Base-by-base conservation (phyloP, 2,797 vertebrate genomes). In the Myotis daubentonii region DNA sequence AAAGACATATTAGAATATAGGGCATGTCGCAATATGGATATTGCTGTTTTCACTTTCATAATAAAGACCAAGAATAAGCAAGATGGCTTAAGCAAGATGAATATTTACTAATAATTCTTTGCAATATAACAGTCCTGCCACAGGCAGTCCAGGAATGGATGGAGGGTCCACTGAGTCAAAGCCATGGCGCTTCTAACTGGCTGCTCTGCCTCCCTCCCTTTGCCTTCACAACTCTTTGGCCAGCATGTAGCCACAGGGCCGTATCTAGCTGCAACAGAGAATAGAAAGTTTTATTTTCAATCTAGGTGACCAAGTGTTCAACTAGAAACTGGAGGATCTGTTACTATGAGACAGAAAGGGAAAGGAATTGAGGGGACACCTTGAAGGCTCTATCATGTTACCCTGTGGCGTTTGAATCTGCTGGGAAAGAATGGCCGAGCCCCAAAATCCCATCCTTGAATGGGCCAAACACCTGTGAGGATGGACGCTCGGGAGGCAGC, bases 371-470 rank as follows among this genome's bases (percentile, higher is more conserved):
- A 20, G 33, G 25, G 41, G 9, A 30, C 33, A 82, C 8, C 16
- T 4, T 23, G 0, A 57, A 76, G 60, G 6, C 36, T 33, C 11
- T 8, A 33, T 19, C 4, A 2, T 2, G 2, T n/a, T 20, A 4
- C 49, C 28, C 51, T 55, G 38, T 0, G 2, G 44, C 38, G 19
- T 33, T 25, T 60, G 36, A 62, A 28, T 44, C 49, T 25, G 11
- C 25, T n/a, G 28, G 12, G 51, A 1, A 81, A 68, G 55, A 60
- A 55, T 6, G 51, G 30, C n/a, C 9, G 5, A 72, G 47, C 55
- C 30, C 41, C 25, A 81, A 17, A 53, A 86, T 7, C 28, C 82
- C 79, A 16, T 25, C 38, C 41, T 25, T n/a, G 22, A 68, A 82
- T 28, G 41, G 79, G 49, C 75, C 62, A 23, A 68, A 88, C 8